phyloP scores from a whole-genome alignment of 2,797 vertebrate genomes.

The Channallabes apus region DNA sequence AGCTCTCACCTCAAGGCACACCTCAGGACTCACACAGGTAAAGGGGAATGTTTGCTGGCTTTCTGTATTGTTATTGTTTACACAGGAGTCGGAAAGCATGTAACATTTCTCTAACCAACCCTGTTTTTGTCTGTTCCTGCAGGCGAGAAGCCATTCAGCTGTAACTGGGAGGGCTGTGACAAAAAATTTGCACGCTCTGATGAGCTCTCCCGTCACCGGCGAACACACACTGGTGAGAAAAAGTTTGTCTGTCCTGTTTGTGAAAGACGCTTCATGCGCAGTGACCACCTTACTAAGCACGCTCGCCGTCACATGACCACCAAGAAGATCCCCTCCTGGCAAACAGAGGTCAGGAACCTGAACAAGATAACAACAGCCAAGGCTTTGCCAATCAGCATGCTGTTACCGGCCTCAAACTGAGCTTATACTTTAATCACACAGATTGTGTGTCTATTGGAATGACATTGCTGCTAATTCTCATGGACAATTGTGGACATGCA shows the following conservation, averaged over 20 bases:
- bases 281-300: conserved; percentile 96
- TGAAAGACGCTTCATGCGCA: conserved; percentile 96
- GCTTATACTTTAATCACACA: conserved; percentile 42
- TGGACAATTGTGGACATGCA: conserved; percentile 73
- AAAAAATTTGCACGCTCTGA: conserved; percentile 96
- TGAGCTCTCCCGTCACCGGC: conserved; percentile 92
- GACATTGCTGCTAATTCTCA: conserved; percentile 66
- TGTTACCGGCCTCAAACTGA: conserved; percentile 73
- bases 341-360: conserved; percentile 85
- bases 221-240: conserved; percentile 97
- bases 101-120: conserved; percentile 47
- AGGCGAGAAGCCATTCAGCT: conserved; percentile 98
- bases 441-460: conserved; percentile 62
- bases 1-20: conserved; percentile 99
- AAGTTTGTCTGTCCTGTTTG: conserved; percentile 94
- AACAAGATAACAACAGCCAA: conserved; percentile 78
- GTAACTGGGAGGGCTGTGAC: conserved; percentile 95
- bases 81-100: conserved; percentile 2
- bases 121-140: conserved; percentile 15
- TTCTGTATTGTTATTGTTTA: not conserved
- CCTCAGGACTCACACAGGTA: conserved; percentile 97
- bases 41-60: conserved; percentile 38
- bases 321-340: conserved; percentile 93
- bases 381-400: conserved; percentile 75
- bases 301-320: conserved; percentile 91